phyloP scores from a whole-genome alignment of 2,888 invertebrate species.

The Cephus sareptanus region DNA sequence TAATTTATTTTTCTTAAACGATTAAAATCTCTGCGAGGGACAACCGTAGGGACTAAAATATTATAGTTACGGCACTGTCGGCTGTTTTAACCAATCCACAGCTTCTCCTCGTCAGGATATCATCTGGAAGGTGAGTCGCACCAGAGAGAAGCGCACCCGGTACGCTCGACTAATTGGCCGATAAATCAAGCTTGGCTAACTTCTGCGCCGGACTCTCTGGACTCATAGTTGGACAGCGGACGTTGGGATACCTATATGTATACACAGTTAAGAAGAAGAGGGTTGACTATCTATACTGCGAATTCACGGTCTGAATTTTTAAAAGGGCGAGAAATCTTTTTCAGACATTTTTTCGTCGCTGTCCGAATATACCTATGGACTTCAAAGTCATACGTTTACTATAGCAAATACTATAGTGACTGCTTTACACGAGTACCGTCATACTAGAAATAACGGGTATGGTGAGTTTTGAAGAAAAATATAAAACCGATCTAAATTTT shows the following conservation, averaged over 20 bases:
- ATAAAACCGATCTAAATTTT: neutral
- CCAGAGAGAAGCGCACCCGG: constrained; percentile 58
- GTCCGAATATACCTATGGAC: neutral
- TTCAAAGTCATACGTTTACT: neutral
- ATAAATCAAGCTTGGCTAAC: constrained; percentile 63
- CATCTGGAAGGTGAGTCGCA: constrained; percentile 62
- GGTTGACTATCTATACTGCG: neutral
- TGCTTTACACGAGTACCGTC: neutral
- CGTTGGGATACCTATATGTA: neutral
- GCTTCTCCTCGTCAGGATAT: constrained; percentile 46
- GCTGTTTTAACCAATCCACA: constrained; percentile 39
- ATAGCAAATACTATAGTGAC: neutral
- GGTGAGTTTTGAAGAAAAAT: neutral
- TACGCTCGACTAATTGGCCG: constrained; percentile 65
- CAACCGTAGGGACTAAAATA: neutral
- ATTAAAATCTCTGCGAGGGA: neutral
- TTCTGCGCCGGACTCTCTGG: constrained; percentile 33
- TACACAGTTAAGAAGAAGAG: neutral
- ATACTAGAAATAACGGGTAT: neutral
- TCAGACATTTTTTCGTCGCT: neutral
- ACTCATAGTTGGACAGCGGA: constrained; percentile 5
- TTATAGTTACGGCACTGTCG: constrained; percentile 36
- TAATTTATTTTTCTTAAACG: neutral
- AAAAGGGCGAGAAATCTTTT: neutral
- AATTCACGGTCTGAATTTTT: neutral